Evolutionary conservation across 2,888 invertebrate genomes (phyloP).

Genomic region (Augochlorella aurata): DNA sequence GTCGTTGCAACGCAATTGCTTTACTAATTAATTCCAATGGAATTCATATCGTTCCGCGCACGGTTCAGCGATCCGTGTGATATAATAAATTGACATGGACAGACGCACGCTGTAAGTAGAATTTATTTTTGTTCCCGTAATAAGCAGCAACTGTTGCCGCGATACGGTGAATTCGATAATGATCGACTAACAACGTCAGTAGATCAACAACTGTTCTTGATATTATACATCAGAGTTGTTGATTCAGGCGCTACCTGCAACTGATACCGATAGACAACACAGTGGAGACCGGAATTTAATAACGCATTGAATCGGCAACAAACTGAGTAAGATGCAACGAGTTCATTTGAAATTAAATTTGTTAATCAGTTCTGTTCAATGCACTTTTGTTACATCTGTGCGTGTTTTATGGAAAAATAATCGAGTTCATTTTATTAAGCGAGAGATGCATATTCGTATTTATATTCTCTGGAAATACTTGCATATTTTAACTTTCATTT

Average conservation of each 20-base stretch:
- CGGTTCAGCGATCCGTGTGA: neutral
- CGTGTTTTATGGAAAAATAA: neutral
- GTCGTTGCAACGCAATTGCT: conserved; percentile 19
- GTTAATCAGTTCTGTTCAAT: neutral
- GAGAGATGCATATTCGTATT: no score
- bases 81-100: neutral
- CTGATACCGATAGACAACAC: conserved; percentile 58
- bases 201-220: conserved; percentile 3
- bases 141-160: conserved; percentile 20
- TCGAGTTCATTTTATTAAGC: neutral
- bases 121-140: conserved; percentile 39
- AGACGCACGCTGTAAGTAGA: neutral
- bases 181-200: conserved; percentile 23
- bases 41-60: neutral
- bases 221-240: conserved; percentile 33
- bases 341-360: neutral
- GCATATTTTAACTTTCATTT: neutral
- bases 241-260: conserved; percentile 31
- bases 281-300: conserved; percentile 34
- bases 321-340: neutral
- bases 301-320: conserved; percentile 43
- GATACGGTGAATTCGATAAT: conserved; percentile 25
- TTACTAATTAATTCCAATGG: conserved; percentile 37
- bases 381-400: neutral
- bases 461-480: no score